Evolutionary conservation across 2,888 invertebrate species (phyloP), one percentile per base, ranked within the genome.

Genomic region (Ennomos fuscantarius): DNA sequence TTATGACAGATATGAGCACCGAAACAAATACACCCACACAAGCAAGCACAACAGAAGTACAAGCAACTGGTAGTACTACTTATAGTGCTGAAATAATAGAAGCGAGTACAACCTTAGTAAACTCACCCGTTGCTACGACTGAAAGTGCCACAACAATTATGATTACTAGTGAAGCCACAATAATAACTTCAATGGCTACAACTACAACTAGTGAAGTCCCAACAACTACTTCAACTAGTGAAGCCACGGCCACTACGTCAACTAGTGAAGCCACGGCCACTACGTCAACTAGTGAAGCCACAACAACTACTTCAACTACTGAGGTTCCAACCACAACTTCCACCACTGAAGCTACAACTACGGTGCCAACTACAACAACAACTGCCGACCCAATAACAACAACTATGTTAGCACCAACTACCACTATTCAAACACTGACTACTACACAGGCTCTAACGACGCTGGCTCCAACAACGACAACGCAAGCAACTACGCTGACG

Each of bases 1-100:
- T 74, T 40, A 73, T 72, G 44, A 71, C 80, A 60, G 70, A 75
- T 34, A 66, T 78, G 55, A 73, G 79, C 12, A 89, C 84, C 66
- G 87, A 88, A 80, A n/a, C 46, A 31, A 59, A 42, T 35, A 50
- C 55, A 47, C 59, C 55, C 44, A 79, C 74, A 58, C 75, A 78
- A 52, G 66, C 71, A 36, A 73, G 60, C 45, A 68, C 62, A 12
- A 74, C 73, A 54, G 78, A 77, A 44, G 69, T 65, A 51, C 77
- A 78, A 51, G 76, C 79, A 41, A 78, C 73, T 31, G 61, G 64
- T 35, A 72, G 72, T 67, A 52, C 66, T 10, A 68, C 62, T 37
- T 60, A 56, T 44, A 66, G 69, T 13, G 67, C 63, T 45, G 70
- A 60, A 57, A 51, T 63, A 32, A 51, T 49, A 12, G 3, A 1